Conservation (phyloP, 2,888 invertebrate species). For the Halocaridina rubra region DNA sequence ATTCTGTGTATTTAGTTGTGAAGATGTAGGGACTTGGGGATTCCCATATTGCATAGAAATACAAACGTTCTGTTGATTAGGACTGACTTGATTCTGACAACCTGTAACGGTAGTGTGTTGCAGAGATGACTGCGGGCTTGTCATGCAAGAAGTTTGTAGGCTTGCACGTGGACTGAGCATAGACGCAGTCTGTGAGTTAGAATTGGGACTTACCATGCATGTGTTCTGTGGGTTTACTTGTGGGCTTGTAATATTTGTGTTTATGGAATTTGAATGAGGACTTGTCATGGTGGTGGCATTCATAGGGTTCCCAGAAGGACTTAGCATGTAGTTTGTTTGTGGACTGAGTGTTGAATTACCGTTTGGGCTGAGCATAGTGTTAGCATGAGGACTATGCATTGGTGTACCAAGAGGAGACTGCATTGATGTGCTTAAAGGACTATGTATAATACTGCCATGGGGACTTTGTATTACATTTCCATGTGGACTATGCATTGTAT, state of each 20-base stretch:
- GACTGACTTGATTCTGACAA: too few species aligned
- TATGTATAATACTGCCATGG: slow-evolving; percentile 8
- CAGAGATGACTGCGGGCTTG: slow-evolving; percentile 34
- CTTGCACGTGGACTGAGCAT: slow-evolving; percentile 32
- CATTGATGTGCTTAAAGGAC: slow-evolving; percentile 10
- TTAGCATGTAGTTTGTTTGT: slow-evolving; percentile 25
- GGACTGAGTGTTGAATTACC: slow-evolving; percentile 17
- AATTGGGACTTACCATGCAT: slow-evolving; percentile 30
- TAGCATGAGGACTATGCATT: slow-evolving; percentile 40
- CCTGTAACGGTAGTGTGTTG: too few species aligned
- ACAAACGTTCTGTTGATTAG: too few species aligned
- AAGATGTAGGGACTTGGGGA: too few species aligned
- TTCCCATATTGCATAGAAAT: too few species aligned
- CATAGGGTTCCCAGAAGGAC: slow-evolving; percentile 37
- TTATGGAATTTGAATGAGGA: slow-evolving; percentile 26
- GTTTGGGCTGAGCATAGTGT: slow-evolving; percentile 7
- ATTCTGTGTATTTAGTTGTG: too few species aligned
- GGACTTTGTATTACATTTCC: slow-evolving; percentile 39
- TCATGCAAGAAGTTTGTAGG: slow-evolving; percentile 31
- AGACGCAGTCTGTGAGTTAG: slow-evolving; percentile 28
- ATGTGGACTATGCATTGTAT: slow-evolving; percentile 35
- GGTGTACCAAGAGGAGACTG: slow-evolving; percentile 29
- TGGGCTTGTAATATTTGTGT: slow-evolving; percentile 25
- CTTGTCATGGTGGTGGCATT: slow-evolving; percentile 17
- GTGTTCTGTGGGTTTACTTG: slow-evolving; percentile 16